Base-by-base conservation (phyloP, 2,113 vertebrate species). In the Lasiurus borealis region DNA sequence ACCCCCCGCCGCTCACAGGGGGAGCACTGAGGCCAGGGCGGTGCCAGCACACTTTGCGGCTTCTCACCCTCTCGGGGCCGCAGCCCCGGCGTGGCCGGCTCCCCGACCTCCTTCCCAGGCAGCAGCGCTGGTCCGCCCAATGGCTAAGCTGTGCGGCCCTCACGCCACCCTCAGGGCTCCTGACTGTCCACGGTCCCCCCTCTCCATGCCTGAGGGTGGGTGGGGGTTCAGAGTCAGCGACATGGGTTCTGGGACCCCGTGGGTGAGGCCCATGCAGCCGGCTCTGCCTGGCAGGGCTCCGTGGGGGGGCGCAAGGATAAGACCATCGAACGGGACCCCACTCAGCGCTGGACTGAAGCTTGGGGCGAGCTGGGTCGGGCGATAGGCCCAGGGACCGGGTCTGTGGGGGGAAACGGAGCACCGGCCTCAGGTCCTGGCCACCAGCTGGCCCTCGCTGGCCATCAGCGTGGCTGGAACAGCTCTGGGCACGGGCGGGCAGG, bases 351-450 rank as follows among this genome's bases (percentile, higher is more conserved):
- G 40, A 40, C 5, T 40, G 40, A 66, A n/a, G 44, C 25, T 1
- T 0, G 21, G n/a, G 11, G 21, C 0, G 0, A 5, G 57, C 18
- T 4, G 46, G 46, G 6, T 2, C 0, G 34, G 23, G 57, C 0
- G 0, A 0, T 0, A 8, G 27, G n/a, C n/a, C 57, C 0, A 2
- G 68, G 1, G 34, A 54, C 52, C 1, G 3, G 4, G 62, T 27
- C 34, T n/a, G 31, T 4, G 13, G 71, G 16, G 52, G n/a, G n/a
- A n/a, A n/a, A n/a, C n/a, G n/a, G n/a, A n/a, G 13, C 34, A 8
- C 36, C 3, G 1, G 29, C 3, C 31, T 36, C 16, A 13, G 34
- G 31, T 15, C 44, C 44, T 66, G 4, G n/a, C 64, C 13, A 10
- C 34, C 25, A 9, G 1, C 13, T 0, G 31, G 31, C 52, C 23